These are phyloP conservation scores for Muscicapa adusta DNA, from an alignment of 2,113 vertebrate genomes.

Conservation along the genomic window DNA sequence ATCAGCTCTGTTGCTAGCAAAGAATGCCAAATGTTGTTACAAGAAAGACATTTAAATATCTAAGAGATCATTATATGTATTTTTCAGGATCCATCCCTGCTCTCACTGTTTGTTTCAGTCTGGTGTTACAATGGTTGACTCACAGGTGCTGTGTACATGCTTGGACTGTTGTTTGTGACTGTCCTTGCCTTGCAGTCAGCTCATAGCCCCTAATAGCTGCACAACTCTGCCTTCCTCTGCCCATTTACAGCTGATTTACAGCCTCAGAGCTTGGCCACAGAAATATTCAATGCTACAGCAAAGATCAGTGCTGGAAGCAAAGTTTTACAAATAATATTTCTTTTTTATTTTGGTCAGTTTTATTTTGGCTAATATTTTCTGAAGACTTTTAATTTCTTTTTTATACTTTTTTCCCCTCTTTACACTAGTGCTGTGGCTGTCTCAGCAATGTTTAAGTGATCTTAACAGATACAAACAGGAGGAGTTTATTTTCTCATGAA, in stretches of 20 bases:
- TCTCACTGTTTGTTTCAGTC: background rate
- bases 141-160: rapidly evolving
- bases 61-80: background rate
- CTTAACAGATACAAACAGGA: background rate
- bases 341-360: background rate
- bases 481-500: background rate
- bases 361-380: background rate
- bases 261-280: background rate
- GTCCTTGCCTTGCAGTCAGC: background rate
- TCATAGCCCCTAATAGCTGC: background rate
- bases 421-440: background rate
- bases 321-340: background rate
- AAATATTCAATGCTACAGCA: background rate
- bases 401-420: too few relatives aligned
- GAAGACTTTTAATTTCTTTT: background rate
- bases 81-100: background rate
- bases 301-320: background rate
- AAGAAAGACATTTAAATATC: background rate
- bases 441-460: background rate
- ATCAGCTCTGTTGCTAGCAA: background rate
- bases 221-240: background rate
- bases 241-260: background rate
- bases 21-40: background rate
- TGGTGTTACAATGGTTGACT: background rate
- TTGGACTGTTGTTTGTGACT: background rate